These are phyloP conservation scores for Tiphia femorata DNA, from an alignment of 2,888 invertebrate species.

Conservation along the genomic window DNA sequence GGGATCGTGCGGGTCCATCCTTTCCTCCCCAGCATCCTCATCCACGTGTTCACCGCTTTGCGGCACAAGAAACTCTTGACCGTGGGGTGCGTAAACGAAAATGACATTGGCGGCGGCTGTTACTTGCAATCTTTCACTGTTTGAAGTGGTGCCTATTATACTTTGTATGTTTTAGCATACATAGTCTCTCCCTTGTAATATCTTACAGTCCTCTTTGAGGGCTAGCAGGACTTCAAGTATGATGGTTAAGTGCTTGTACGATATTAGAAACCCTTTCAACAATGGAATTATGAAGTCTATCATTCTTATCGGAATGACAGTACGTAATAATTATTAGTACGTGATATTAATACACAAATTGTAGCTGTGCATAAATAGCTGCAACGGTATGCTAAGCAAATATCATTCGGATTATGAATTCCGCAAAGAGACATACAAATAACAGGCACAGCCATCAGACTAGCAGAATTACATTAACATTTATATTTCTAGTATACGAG, in stretches of 20 bases:
- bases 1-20: slow-evolving; percentile 47
- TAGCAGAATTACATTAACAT: slow-evolving; percentile 16
- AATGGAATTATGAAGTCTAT: background rate
- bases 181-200: slow-evolving; percentile 50
- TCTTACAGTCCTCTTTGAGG: slow-evolving; percentile 40
- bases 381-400: too few species aligned
- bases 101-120: slow-evolving; percentile 58
- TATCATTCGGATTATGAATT: too few species aligned
- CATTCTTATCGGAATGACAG: background rate
- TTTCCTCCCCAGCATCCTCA: slow-evolving; percentile 34
- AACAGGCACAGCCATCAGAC: slow-evolving; percentile 36
- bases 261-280: background rate
- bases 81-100: slow-evolving; percentile 54
- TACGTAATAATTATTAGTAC: too few species aligned
- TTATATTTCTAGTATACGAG: slow-evolving; percentile 31
- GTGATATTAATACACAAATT: slow-evolving; percentile 6
- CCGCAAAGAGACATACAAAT: slow-evolving; percentile 3
- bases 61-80: slow-evolving; percentile 42
- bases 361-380: too few species aligned
- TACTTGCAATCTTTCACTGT: slow-evolving; percentile 55
- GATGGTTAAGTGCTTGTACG: slow-evolving; percentile 32
- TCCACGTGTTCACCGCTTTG: slow-evolving; percentile 37
- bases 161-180: slow-evolving; percentile 57
- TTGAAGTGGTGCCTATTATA: slow-evolving; percentile 62
- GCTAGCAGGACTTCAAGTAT: slow-evolving; percentile 20